Conservation (phyloP, 2,797 vertebrate genomes). For the Gymnothorax javanicus region DNA sequence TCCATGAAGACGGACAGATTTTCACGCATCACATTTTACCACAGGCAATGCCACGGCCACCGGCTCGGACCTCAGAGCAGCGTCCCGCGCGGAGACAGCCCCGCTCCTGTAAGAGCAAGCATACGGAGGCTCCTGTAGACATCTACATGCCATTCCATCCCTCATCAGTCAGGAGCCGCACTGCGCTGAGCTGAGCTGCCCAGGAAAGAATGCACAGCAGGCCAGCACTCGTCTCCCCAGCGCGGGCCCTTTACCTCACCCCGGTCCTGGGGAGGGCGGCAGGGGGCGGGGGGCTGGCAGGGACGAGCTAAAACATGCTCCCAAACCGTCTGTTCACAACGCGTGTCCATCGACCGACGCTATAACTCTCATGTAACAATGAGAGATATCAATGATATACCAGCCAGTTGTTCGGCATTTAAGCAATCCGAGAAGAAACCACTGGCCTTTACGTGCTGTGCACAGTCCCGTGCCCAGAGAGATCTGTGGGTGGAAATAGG, state of each 20-base stretch:
- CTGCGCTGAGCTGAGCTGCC: too few species aligned
- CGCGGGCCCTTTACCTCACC: neutral
- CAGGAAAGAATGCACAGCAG: constrained; percentile 20
- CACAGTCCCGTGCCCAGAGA: neutral
- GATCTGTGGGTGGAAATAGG: constrained; percentile 17
- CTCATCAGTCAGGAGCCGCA: constrained; percentile 2
- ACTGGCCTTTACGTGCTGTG: neutral
- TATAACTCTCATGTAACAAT: too few species aligned
- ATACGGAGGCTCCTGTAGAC: neutral
- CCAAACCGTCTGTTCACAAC: neutral
- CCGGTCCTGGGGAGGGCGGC: neutral
- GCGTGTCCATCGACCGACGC: neutral
- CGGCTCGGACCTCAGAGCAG: neutral
- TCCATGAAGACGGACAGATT: neutral
- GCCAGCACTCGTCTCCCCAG: neutral
- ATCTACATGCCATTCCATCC: neutral
- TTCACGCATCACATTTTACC: neutral
- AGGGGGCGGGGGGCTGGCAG: neutral
- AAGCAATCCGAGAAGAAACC: neutral
- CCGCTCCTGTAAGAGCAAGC: neutral
- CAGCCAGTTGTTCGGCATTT: neutral
- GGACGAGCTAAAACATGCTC: neutral
- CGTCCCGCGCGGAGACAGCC: neutral
- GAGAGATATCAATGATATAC: too few species aligned
- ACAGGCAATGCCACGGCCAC: neutral